Conservation (phyloP, 2,888 invertebrate genomes). For the Bombyx huttoni region DNA sequence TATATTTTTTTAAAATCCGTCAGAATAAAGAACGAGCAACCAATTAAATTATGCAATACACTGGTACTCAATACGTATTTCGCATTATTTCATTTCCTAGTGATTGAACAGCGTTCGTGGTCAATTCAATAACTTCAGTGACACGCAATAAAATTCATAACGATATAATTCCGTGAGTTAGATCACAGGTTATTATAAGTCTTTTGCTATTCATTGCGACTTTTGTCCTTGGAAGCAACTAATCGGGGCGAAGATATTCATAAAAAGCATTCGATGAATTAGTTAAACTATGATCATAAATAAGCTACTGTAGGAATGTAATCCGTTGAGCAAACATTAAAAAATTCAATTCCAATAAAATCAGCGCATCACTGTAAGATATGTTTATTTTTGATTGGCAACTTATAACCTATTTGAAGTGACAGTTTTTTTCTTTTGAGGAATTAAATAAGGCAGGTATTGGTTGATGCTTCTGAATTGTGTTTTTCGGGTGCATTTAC, state of each 20-base stretch:
- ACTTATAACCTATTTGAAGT: not conserved
- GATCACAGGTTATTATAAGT: too few relatives aligned
- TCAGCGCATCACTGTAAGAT: not conserved
- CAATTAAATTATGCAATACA: too few relatives aligned
- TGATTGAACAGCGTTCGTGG: not conserved
- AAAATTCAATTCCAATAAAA: conserved; percentile 10
- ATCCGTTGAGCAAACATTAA: conserved; percentile 39
- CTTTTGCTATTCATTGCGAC: too few relatives aligned
- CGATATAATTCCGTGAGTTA: not conserved
- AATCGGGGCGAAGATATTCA: not conserved
- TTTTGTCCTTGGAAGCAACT: too few relatives aligned
- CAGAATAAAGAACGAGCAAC: too few relatives aligned
- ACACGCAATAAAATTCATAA: not conserved
- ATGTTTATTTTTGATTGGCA: not conserved
- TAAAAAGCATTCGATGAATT: not conserved
- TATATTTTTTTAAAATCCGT: too few relatives aligned
- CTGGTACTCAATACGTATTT: not conserved
- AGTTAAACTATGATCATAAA: conserved; percentile 11
- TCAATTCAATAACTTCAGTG: not conserved
- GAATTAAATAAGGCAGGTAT: too few relatives aligned
- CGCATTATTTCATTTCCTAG: not conserved
- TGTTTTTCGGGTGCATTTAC: too few relatives aligned
- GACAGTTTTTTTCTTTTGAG: too few relatives aligned
- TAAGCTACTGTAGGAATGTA: too few relatives aligned
- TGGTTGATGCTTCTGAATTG: too few relatives aligned